These are phyloP conservation scores for Lepidurus arcticus DNA, from an alignment of 1,140 invertebrate genomes.

Conservation along the genomic window DNA sequence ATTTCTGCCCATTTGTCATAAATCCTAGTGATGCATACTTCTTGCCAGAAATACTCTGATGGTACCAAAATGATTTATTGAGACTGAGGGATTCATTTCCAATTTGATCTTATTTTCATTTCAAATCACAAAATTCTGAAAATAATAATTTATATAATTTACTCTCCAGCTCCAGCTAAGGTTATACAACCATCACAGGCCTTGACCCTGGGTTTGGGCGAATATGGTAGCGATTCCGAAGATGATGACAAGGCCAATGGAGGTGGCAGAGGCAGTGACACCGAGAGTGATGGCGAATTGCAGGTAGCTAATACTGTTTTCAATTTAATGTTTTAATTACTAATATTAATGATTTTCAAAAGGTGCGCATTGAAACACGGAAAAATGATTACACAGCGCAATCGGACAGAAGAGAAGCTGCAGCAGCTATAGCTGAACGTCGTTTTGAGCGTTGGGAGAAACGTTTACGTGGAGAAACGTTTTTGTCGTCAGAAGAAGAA, in stretches of 20 bases:
- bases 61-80: neutral
- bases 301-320: neutral
- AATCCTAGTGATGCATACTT: neutral
- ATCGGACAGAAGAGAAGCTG: neutral
- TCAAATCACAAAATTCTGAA: too few relatives aligned
- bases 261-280: neutral
- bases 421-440: neutral
- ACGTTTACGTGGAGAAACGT: neutral
- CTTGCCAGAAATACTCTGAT: neutral
- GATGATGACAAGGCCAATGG: neutral
- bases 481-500: neutral
- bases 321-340: too few relatives aligned
- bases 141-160: neutral
- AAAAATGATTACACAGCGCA: neutral
- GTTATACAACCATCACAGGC: neutral
- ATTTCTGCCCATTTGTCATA: neutral
- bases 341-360: neutral
- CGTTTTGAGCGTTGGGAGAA: constrained; percentile 3
- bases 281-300: neutral
- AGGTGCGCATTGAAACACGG: neutral
- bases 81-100: neutral
- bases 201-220: neutral
- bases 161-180: neutral
- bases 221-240: neutral
- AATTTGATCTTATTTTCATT: neutral